Evolutionary conservation across 1,140 invertebrate genomes (phyloP).

Genomic region (Saccostrea echinata): DNA sequence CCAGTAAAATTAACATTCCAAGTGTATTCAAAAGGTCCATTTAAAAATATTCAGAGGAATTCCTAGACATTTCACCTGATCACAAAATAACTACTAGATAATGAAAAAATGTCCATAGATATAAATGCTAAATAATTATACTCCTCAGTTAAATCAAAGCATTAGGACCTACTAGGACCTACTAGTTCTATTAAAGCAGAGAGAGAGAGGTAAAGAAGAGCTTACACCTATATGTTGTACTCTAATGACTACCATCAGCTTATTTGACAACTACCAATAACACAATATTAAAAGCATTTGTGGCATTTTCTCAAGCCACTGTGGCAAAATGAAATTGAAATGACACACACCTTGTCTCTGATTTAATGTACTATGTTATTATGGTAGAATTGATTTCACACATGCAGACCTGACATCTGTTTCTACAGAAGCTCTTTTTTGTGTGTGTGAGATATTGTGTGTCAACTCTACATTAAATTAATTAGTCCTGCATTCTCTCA

Average conservation of each 20-base stretch:
- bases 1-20: background rate
- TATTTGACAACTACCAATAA: background rate
- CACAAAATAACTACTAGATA: background rate
- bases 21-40: background rate
- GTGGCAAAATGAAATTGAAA: background rate
- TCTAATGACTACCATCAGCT: background rate
- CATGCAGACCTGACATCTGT: background rate
- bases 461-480: too few relatives aligned
- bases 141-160: too few relatives aligned
- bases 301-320: background rate
- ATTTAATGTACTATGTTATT: background rate
- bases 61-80: background rate
- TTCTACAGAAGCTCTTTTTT: too few relatives aligned
- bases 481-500: background rate
- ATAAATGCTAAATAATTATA: too few relatives aligned
- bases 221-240: background rate
- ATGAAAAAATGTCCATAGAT: background rate
- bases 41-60: background rate
- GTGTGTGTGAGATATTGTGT: background rate
- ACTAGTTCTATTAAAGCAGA: background rate
- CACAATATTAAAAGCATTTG: background rate
- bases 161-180: too few relatives aligned
- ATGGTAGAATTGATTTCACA: conserved; percentile 23
- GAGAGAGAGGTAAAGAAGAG: background rate
- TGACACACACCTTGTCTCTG: background rate